These are phyloP conservation scores for Chascanopsetta lugubris DNA, from an alignment of 2,113 vertebrate species.

Conservation along the genomic window DNA sequence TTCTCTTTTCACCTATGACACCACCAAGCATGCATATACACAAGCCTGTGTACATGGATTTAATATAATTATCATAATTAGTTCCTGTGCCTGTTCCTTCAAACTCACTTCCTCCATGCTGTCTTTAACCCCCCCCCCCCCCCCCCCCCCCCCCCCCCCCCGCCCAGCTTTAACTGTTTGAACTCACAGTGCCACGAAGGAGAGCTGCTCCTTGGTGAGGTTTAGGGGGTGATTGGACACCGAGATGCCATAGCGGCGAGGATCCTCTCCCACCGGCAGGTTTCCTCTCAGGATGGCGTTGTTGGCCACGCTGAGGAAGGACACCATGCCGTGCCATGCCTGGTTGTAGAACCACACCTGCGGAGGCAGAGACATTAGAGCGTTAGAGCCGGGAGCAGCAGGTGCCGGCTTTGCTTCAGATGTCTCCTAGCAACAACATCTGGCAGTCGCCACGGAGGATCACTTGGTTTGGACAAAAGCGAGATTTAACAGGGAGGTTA, in stretches of 20 bases:
- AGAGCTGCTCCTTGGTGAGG: constrained; percentile 95
- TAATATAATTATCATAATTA: too few species aligned
- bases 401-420: constrained; percentile 7
- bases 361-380: constrained; percentile 16
- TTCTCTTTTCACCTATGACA: too few species aligned
- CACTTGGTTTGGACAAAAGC: background rate
- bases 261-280: constrained; percentile 82
- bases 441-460: background rate
- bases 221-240: constrained; percentile 94
- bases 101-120: background rate
- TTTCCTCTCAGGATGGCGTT: constrained; percentile 92
- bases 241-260: constrained; percentile 87
- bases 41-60: too few species aligned
- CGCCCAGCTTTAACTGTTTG: background rate
- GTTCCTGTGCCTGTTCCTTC: too few species aligned
- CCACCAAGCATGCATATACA: too few species aligned
- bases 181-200: constrained; percentile 89
- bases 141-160: too few species aligned
- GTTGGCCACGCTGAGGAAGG: constrained; percentile 92
- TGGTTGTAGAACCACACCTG: constrained; percentile 99
- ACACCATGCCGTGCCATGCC: constrained; percentile 90
- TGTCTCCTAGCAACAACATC: constrained; percentile 56
- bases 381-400: background rate
- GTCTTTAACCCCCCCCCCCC: background rate
- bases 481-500: background rate